Conservation (phyloP, 1,140 invertebrate species). For the Bombus turneri region DNA sequence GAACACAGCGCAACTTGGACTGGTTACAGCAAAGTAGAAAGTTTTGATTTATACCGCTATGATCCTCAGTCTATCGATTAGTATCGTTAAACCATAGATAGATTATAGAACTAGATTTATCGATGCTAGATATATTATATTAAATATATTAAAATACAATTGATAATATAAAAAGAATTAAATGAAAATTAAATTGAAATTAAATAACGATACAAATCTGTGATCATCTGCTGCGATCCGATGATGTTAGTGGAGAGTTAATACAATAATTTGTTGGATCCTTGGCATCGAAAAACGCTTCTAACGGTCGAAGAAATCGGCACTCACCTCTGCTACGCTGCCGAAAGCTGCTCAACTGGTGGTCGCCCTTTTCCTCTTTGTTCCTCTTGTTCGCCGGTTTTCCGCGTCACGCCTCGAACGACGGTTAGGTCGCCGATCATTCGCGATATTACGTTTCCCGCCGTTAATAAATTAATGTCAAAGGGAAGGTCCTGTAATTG, state of each 20-base stretch:
- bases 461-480: slow-evolving; percentile 78
- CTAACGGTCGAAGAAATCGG: neutral
- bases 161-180: too few relatives aligned
- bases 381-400: slow-evolving; percentile 46
- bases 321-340: slow-evolving; percentile 62
- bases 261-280: neutral
- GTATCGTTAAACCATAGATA: too few relatives aligned
- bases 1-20: neutral
- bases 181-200: too few relatives aligned
- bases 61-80: too few relatives aligned
- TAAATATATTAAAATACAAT: too few relatives aligned
- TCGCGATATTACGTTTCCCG: slow-evolving; percentile 67
- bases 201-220: too few relatives aligned
- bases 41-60: too few relatives aligned
- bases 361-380: neutral
- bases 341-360: slow-evolving; percentile 59
- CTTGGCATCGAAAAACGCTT: neutral
- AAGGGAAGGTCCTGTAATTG: slow-evolving; percentile 74
- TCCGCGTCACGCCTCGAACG: slow-evolving; percentile 56
- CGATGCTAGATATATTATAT: too few relatives aligned
- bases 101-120: too few relatives aligned
- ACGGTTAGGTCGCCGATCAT: slow-evolving; percentile 62
- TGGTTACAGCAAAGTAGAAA: neutral
- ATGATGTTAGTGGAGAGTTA: neutral
- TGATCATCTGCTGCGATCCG: too few relatives aligned